These are phyloP conservation scores for Trichacis sp. DNA, from an alignment of 2,888 invertebrate genomes.

Conservation along the genomic window DNA sequence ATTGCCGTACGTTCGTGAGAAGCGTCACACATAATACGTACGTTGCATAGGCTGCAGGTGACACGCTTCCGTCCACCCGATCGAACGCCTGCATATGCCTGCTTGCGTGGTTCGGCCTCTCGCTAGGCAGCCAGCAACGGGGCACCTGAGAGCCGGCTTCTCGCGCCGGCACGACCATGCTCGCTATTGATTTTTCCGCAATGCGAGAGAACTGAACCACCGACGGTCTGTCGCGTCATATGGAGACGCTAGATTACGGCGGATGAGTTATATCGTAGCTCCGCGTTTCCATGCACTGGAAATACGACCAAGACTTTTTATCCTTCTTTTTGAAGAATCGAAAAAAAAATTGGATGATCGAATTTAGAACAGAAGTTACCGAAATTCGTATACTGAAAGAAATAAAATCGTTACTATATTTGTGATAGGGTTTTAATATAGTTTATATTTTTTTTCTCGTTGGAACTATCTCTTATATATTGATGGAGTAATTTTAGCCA, in stretches of 20 bases:
- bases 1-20: slow-evolving; percentile 47
- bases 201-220: slow-evolving; percentile 53
- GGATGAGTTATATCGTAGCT: slow-evolving; percentile 45
- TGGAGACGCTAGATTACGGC: slow-evolving; percentile 55
- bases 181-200: slow-evolving; percentile 67
- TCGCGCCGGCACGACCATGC: slow-evolving; percentile 58
- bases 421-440: too few relatives aligned
- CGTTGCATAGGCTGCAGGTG: slow-evolving; percentile 52
- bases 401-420: too few relatives aligned
- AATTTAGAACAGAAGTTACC: too few relatives aligned
- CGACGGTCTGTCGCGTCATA: slow-evolving; percentile 57
- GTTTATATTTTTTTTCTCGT: too few relatives aligned
- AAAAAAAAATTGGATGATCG: too few relatives aligned
- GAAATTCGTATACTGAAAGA: too few relatives aligned
- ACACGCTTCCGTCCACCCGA: slow-evolving; percentile 57
- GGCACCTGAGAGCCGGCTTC: slow-evolving; percentile 60
- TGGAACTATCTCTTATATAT: too few relatives aligned
- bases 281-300: too few relatives aligned
- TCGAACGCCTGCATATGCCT: slow-evolving; percentile 48
- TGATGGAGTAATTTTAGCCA: too few relatives aligned
- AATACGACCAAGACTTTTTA: too few relatives aligned
- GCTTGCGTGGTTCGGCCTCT: slow-evolving; percentile 30
- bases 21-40: slow-evolving; percentile 37
- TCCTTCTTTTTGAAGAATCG: too few relatives aligned
- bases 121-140: slow-evolving; percentile 22